Conservation (phyloP, 2,797 vertebrate species). For the Champsocephalus gunnari region DNA sequence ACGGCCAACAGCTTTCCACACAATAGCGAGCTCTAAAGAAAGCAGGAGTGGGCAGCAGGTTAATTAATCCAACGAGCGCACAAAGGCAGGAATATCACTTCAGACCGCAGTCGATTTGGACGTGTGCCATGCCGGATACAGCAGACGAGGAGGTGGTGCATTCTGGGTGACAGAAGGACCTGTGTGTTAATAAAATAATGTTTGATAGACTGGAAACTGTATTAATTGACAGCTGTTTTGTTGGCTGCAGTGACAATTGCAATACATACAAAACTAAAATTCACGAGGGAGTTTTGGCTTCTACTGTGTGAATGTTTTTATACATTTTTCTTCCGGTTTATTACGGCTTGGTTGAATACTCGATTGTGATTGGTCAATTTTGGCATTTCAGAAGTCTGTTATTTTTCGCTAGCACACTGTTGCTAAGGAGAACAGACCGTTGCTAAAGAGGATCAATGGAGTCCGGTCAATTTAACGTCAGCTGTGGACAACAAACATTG, state of each 20-base stretch:
- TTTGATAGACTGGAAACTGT: conserved; percentile 19
- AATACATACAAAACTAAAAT: conserved; percentile 14
- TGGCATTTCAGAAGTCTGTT: too few species aligned
- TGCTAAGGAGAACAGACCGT: too few species aligned
- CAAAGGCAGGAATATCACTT: conserved; percentile 41
- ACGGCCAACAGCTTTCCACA: conserved; percentile 34
- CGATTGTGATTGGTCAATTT: too few species aligned
- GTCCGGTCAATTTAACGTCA: too few species aligned
- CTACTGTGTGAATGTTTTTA: conserved; percentile 5
- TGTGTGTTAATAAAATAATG: conserved; percentile 19
- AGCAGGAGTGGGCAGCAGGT: conserved; percentile 52
- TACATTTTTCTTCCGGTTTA: not conserved
- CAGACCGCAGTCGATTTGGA: conserved; percentile 36
- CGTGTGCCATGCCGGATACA: not conserved
- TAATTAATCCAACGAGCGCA: conserved; percentile 63
- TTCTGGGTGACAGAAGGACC: conserved; percentile 18
- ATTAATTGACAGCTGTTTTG: conserved; percentile 8
- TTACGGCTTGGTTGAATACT: too few species aligned
- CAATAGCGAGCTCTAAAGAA: conserved; percentile 45
- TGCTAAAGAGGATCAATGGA: too few species aligned
- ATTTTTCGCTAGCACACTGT: too few species aligned
- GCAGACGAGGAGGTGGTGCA: not conserved
- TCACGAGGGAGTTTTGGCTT: not conserved
- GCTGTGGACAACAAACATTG: too few species aligned
- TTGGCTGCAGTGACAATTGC: not conserved